Evolutionary conservation across 2,888 invertebrate genomes (phyloP), one percentile per base, ranked within the genome.

Genomic region (Stictocephala bisonia): DNA sequence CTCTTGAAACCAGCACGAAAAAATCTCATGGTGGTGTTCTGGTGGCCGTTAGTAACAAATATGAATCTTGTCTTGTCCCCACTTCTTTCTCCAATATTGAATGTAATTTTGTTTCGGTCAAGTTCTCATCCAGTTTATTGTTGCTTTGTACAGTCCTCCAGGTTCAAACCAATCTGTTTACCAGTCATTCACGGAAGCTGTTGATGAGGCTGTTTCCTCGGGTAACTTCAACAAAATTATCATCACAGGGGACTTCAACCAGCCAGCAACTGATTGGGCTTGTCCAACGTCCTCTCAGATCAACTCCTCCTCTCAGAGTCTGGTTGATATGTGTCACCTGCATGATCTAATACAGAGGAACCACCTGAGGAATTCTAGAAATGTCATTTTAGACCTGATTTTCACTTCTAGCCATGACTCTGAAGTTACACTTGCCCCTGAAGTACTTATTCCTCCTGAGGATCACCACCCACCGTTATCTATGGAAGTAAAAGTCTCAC

Each of bases 191-290:
- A 22, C 48, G 11, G 48, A 48, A 22, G 48, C 48, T 7, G 18
- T 48, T 2, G 48, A 48, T 6, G 48, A 48, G 11, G 48, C 22
- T 22, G 18, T 18, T 48, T 48, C 15, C 7, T 48, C 48, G 7
- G 18, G 22, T 18, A n/a, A 48, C 9, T 18, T 18, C 22, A 22
- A 48, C 13, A 7, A 7, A 18, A 18, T 48, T 48, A 13, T 18
- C 2, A 7, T 48, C n/a, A n/a, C 53, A 7, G 26, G 53, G 3
- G 53, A 53, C n/a, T 53, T 53, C n/a, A 53, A 53, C n/a, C 53
- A 53, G n/a, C 53, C 53, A 26, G n/a, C 15, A 26, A 53, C 53
- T 7, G n/a, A 53, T 27, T 53, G 53, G 53, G n/a, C n/a, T n/a
- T n/a, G n/a, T n/a, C n/a, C n/a, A n/a, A n/a, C n/a, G n/a, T n/a